Base-by-base conservation (phyloP, 23 tunicate species). In the Phallusia fumigata region DNA sequence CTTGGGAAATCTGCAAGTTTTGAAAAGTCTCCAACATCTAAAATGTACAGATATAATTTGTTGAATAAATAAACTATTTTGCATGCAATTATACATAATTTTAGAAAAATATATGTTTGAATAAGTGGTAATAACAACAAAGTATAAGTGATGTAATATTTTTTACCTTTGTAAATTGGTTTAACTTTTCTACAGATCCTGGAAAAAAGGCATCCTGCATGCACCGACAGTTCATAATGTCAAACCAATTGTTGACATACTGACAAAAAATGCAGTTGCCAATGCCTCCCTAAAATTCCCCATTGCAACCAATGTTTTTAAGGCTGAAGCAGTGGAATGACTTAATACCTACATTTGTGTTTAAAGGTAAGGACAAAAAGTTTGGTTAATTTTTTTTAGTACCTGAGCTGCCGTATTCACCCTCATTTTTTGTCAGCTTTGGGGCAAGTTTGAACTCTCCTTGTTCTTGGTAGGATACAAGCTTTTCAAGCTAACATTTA, bases 271-370 rank as follows among this genome's bases (percentile, higher is more conserved):
- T 58, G 18, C 58, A 51, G 58, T 51, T 51, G 58, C 18, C 58
- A 51, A 18, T 51, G 58, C 58, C 18, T 51, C 58, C 15, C 18
- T 13, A 51, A 51, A 18, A 13, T 51, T 58, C 28, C 13, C 28
- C 28, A 58, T 58, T 13, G 69, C 69, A 58, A 58, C 69, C 69
- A 58, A 6, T 24, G 69, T 58, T 40, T 40, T 40, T 40, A 40
- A 40, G 69, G 69, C 69, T 58, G 69, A 58, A 13, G 69, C 69
- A 58, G 69, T 58, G 26, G 69, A 58, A 58, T 58, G 69, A 58
- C 69, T 58, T 24, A 58, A 58, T 13, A 58, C 69, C 69, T 58
- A 24, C 10, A 58, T 8, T 40, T 40, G 5, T 5, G 10, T 10
- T 40, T 40, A 10, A 40, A 40, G 47, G 47, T 40, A 10, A 40